A percentile compares a stretch with the other conserved stretches of the same genome.
These are phyloP conservation scores for Aphelenchoides fujianensis DNA, from an alignment of 1,140 invertebrate genomes.

Conservation along the genomic window DNA sequence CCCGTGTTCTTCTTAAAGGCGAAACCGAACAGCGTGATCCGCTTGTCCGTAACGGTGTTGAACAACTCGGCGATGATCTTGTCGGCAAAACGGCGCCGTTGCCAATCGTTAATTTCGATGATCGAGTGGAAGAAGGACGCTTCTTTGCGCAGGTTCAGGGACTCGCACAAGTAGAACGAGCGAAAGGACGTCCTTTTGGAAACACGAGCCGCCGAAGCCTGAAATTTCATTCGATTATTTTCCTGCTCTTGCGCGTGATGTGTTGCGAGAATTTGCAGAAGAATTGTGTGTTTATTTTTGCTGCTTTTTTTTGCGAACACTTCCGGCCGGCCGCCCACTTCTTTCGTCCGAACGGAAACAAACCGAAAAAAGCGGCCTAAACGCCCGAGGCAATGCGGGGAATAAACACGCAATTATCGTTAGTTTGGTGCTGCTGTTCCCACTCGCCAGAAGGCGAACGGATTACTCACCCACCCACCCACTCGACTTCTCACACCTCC, in stretches of 20 bases:
- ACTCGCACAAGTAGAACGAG: constrained; percentile 97
- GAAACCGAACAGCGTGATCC: constrained; percentile 91
- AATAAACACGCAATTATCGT: too few relatives aligned
- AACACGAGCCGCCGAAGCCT: constrained; percentile 97
- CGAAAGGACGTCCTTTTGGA: constrained; percentile 98
- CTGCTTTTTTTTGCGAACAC: too few relatives aligned
- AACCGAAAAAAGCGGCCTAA: too few relatives aligned
- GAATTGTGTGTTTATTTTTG: constrained; percentile 45
- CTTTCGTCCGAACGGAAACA: too few relatives aligned
- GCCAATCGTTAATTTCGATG: constrained; percentile 93
- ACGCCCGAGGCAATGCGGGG: too few relatives aligned
- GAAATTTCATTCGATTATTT: too few relatives aligned
- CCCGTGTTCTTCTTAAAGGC: constrained; percentile 99
- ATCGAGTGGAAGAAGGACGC: constrained; percentile 95
- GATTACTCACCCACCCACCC: too few relatives aligned
- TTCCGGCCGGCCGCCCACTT: too few relatives aligned
- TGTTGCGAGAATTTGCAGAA: not conserved
- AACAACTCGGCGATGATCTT: constrained; percentile 89
- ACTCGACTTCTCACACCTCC: too few relatives aligned
- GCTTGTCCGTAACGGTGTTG: constrained; percentile 92
- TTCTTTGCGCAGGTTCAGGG: constrained; percentile 88
- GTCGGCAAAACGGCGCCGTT: constrained; percentile 85
- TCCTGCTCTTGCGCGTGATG: too few relatives aligned
- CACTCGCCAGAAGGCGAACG: too few relatives aligned
- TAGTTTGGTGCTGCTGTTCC: too few relatives aligned